Percentiles rank a stretch among this genome's conserved stretches.
Evolutionary conservation across 1,140 invertebrate genomes (phyloP).

Genomic region (Macrocentrus cingulum): DNA sequence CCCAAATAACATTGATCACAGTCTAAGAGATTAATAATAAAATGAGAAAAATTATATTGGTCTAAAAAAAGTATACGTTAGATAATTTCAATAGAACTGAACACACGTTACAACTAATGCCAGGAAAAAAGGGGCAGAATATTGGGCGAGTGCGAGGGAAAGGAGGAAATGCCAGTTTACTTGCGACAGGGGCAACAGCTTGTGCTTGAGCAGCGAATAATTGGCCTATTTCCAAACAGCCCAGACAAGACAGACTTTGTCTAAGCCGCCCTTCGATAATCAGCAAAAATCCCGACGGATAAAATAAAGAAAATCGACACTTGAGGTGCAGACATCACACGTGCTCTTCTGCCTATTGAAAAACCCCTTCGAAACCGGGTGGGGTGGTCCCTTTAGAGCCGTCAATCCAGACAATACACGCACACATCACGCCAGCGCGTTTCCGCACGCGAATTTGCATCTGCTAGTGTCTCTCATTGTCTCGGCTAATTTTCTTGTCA

Average conservation of each 20-base stretch:
- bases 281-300: too few relatives aligned
- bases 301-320: background rate
- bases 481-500: constrained; percentile 52
- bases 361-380: background rate
- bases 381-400: constrained; percentile 39
- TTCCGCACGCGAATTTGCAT: constrained; percentile 50
- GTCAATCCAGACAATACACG: constrained; percentile 46
- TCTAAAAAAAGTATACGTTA: too few relatives aligned
- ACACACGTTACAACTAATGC: too few relatives aligned
- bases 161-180: constrained; percentile 38
- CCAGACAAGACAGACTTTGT: background rate
- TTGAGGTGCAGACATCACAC: background rate
- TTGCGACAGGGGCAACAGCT: constrained; percentile 34
- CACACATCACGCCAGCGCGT: constrained; percentile 36
- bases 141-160: background rate
- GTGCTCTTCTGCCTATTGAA: background rate
- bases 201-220: constrained; percentile 33
- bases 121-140: too few relatives aligned
- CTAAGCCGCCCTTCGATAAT: background rate
- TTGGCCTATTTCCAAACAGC: constrained; percentile 3
- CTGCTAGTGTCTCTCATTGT: constrained; percentile 50
- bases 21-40: too few relatives aligned
- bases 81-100: too few relatives aligned
- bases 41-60: too few relatives aligned
- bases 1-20: too few relatives aligned